Conservation (phyloP, 2,113 vertebrate genomes). For the Labeo catla region DNA sequence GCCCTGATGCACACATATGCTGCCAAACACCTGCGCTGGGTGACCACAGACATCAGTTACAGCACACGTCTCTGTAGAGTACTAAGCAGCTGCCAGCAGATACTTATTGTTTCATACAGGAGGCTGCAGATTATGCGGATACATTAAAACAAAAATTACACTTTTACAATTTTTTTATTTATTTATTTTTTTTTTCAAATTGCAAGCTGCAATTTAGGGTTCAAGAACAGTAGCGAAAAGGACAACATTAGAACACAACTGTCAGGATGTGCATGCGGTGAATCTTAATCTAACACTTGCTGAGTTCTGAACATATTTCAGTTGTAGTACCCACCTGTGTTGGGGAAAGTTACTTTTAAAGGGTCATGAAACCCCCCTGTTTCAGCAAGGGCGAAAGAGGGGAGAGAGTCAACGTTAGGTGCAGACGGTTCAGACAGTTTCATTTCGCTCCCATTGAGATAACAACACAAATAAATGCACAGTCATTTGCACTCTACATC, state of each 20-base stretch:
- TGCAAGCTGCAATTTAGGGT: neutral
- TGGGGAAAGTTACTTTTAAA: too few species aligned
- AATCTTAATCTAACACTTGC: neutral
- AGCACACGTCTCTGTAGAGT: neutral
- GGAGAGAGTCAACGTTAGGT: too few species aligned
- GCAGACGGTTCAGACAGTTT: too few species aligned
- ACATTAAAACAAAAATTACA: neutral
- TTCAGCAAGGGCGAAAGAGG: too few species aligned
- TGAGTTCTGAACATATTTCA: neutral
- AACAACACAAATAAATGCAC: too few species aligned
- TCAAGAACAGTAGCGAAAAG: neutral
- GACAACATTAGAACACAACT: neutral
- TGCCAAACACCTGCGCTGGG: conserved; percentile 26
- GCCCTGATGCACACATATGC: neutral
- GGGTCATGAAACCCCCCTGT: too few species aligned
- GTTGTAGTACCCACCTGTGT: too few species aligned
- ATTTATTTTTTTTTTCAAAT: neutral
- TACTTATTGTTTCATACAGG: neutral
- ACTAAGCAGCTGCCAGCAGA: neutral
- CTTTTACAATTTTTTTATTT: neutral
- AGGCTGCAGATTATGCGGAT: neutral
- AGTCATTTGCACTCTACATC: too few species aligned
- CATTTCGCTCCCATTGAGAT: too few species aligned
- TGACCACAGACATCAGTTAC: neutral
- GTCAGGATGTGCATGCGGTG: neutral